phyloP scores from a whole-genome alignment of 2,888 invertebrate genomes.

The Encarsia formosa region DNA sequence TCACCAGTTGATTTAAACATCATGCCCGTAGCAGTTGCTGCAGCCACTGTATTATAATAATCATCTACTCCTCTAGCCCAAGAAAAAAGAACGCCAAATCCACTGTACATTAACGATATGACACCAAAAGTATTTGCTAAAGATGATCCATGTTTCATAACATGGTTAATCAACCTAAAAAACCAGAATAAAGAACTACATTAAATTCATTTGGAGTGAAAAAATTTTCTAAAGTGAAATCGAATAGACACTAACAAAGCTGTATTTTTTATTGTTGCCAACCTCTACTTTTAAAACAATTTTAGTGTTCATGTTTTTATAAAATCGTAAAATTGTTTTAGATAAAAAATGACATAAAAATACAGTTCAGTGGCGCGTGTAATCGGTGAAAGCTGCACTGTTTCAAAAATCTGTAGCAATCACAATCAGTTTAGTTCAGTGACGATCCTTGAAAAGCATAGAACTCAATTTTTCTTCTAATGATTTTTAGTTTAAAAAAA shows the following conservation, averaged over 20 bases:
- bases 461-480: too few relatives aligned
- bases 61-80: slow-evolving; percentile 85
- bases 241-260: neutral
- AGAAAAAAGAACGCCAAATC: slow-evolving; percentile 84
- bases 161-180: slow-evolving; percentile 78
- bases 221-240: neutral
- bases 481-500: too few relatives aligned
- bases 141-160: slow-evolving; percentile 92
- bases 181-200: neutral
- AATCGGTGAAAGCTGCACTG: too few relatives aligned
- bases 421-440: too few relatives aligned
- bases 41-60: slow-evolving; percentile 81
- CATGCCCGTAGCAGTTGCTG: slow-evolving; percentile 84
- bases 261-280: too few relatives aligned
- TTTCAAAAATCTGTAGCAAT: too few relatives aligned
- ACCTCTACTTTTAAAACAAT: too few relatives aligned
- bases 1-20: slow-evolving; percentile 87
- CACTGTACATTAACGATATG: slow-evolving; percentile 90
- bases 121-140: slow-evolving; percentile 90
- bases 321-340: too few relatives aligned
- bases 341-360: too few relatives aligned
- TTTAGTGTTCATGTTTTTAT: too few relatives aligned
- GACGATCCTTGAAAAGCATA: too few relatives aligned
- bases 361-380: too few relatives aligned
- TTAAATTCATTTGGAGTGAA: neutral